Percentiles rank a stretch among this genome's conserved stretches.
Evolutionary conservation across 2,797 vertebrate genomes (phyloP).

Genomic region (Momotus momota): DNA sequence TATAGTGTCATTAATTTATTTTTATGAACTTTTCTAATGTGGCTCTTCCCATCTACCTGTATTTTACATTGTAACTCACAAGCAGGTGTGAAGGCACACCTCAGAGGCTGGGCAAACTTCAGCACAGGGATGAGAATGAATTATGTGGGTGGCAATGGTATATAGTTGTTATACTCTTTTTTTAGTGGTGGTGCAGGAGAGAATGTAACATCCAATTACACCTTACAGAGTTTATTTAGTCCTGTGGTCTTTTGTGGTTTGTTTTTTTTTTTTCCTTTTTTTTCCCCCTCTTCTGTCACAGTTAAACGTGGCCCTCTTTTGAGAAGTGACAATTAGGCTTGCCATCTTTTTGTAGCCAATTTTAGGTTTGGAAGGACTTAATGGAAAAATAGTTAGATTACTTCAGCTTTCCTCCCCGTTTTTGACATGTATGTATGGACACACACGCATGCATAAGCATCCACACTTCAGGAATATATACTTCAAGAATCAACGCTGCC

Average conservation of each 20-base stretch:
- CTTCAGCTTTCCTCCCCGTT: background rate
- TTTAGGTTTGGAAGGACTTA: background rate
- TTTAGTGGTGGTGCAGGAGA: background rate
- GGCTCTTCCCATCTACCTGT: background rate
- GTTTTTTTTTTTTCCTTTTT: accelerated
- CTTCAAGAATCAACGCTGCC: background rate
- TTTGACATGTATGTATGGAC: background rate
- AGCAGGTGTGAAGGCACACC: background rate
- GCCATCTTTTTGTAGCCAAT: background rate
- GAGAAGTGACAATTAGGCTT: background rate
- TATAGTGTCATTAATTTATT: background rate
- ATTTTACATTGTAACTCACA: background rate
- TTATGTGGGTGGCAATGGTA: background rate
- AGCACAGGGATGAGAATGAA: background rate
- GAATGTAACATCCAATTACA: background rate
- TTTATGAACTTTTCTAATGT: background rate
- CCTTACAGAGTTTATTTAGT: background rate
- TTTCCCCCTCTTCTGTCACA: background rate
- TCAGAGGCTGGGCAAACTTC: background rate
- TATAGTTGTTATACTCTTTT: background rate
- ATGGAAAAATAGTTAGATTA: background rate
- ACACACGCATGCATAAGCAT: background rate
- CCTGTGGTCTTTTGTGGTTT: background rate
- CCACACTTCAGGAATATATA: background rate
- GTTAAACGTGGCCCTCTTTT: background rate